Percentiles rank a stretch among this genome's conserved stretches.
Conservation (phyloP, 2,797 vertebrate species). For the Acanthornis magna region DNA sequence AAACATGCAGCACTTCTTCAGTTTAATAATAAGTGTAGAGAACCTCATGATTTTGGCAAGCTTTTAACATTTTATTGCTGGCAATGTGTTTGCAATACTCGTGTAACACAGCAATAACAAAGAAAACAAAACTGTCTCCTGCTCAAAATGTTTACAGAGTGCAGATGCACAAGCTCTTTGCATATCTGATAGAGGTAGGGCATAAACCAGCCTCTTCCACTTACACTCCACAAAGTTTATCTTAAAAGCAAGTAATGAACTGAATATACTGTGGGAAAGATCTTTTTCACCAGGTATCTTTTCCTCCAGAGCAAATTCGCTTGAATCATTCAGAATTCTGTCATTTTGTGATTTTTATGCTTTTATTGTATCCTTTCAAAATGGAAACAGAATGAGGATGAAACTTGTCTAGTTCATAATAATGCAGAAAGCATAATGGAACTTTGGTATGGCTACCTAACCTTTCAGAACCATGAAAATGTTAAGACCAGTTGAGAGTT, state of each 20-base stretch:
- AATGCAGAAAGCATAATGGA: background rate
- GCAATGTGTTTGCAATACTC: background rate
- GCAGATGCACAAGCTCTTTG: background rate
- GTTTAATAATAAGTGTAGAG: slow-evolving; percentile 28
- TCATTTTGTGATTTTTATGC: background rate
- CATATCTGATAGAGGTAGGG: background rate
- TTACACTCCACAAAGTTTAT: background rate
- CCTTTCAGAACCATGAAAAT: background rate
- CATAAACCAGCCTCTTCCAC: background rate
- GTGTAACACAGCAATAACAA: background rate
- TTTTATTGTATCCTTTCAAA: background rate
- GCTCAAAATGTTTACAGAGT: background rate
- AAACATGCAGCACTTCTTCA: slow-evolving; percentile 14
- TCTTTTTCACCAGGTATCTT: background rate
- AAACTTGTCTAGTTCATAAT: background rate
- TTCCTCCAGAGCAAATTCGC: background rate
- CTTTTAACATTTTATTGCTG: slow-evolving; percentile 37
- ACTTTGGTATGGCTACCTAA: background rate
- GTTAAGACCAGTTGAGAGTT: background rate
- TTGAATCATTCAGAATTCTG: background rate
- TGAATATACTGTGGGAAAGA: background rate
- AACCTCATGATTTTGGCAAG: slow-evolving; percentile 40
- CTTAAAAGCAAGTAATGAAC: background rate
- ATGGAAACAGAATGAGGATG: background rate
- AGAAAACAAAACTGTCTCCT: slow-evolving; percentile 18